phyloP scores from a whole-genome alignment of 2,888 invertebrate genomes.

The Patella caerulea region DNA sequence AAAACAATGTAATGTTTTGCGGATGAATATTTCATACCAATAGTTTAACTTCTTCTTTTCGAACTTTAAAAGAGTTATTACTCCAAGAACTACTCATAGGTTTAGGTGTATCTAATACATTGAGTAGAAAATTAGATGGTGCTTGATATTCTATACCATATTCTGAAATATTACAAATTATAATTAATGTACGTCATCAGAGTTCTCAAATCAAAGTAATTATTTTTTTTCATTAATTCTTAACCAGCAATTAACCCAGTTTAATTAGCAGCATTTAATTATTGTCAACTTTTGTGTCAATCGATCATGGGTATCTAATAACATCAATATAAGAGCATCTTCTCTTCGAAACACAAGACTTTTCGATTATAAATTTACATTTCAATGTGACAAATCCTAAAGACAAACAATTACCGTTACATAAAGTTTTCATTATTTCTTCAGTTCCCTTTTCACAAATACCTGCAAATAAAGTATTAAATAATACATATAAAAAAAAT shows the following conservation, averaged over 20 bases:
- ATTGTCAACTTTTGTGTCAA: no score
- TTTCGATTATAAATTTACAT: no score
- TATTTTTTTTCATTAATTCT: no score
- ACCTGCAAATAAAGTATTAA: conserved; percentile 66
- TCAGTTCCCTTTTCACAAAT: conserved; percentile 77
- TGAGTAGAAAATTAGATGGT: conserved; percentile 61
- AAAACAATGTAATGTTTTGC: background rate
- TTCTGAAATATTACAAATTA: conserved; percentile 44
- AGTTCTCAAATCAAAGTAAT: no score
- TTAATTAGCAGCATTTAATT: no score
- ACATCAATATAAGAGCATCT: no score
- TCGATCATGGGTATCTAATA: no score
- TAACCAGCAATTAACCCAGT: no score
- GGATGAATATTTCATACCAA: conserved; percentile 37
- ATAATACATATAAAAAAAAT: no score
- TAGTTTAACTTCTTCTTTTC: conserved; percentile 51
- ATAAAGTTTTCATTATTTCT: conserved; percentile 79
- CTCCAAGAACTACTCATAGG: conserved; percentile 30
- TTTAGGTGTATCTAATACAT: conserved; percentile 43
- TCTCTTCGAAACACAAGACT: no score
- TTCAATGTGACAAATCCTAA: no score
- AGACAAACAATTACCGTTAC: conserved; percentile 72
- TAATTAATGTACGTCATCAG: background rate
- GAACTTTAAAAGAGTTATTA: conserved; percentile 37
- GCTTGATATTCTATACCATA: conserved; percentile 60